Evolutionary conservation across 1,140 invertebrate genomes (phyloP).

Genomic region (Tetramorium alpestre): DNA sequence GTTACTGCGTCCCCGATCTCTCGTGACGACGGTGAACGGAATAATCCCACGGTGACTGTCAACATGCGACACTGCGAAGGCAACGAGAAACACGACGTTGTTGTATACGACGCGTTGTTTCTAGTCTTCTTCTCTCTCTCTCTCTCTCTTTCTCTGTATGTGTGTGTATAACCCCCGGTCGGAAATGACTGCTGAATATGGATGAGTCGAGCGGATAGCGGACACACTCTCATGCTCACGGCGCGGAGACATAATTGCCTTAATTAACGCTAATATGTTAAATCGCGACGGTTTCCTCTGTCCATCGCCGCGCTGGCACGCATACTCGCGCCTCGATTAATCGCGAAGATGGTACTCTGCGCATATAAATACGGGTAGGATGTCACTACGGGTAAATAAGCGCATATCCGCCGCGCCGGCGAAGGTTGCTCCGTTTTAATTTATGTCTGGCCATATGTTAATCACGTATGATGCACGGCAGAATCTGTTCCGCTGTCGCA

Average conservation of each 20-base stretch:
- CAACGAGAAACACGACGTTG: conserved; percentile 5
- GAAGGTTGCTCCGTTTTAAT: conserved; percentile 41
- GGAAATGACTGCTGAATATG: conserved; percentile 84
- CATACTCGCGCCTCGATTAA: conserved; percentile 56
- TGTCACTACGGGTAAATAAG: conserved; percentile 75
- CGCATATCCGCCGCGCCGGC: conserved; percentile 37
- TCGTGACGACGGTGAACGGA: conserved; percentile 72
- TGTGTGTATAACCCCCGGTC: conserved; percentile 63
- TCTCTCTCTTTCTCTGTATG: background rate
- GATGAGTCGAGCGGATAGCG: conserved; percentile 81
- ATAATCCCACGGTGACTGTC: conserved; percentile 82
- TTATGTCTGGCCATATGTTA: conserved; percentile 22
- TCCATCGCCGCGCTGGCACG: conserved; percentile 70
- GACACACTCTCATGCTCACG: conserved; percentile 85
- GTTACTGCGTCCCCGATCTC: conserved; percentile 73
- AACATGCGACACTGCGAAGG: conserved; percentile 69
- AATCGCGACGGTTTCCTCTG: conserved; percentile 83
- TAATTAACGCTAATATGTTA: conserved; percentile 86
- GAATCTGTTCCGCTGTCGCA: background rate
- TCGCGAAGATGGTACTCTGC: conserved; percentile 67
- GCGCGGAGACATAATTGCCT: conserved; percentile 84
- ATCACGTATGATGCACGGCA: background rate
- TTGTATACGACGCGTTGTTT: conserved; percentile 25
- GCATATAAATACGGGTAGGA: conserved; percentile 83
- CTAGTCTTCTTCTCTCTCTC: conserved; percentile 26